These are phyloP conservation scores for rabbit (Oryctolagus cuniculus) DNA, from an alignment of 2,113 vertebrate genomes.

Conservation along the genomic window DNA sequence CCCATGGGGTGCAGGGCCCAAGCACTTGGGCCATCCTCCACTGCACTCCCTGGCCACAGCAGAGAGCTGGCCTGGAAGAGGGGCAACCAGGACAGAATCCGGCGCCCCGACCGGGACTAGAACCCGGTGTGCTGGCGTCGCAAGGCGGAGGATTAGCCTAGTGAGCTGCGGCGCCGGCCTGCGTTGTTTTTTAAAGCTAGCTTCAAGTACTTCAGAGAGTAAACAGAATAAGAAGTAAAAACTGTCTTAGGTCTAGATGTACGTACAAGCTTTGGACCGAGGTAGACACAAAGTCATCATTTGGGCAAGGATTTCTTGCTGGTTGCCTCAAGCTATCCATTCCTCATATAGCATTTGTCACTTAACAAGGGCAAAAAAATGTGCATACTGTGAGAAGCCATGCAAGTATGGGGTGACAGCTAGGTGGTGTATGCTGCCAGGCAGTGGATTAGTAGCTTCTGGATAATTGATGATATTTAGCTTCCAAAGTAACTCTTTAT, in stretches of 20 bases:
- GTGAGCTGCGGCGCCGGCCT: too few species aligned
- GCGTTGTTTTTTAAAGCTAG: neutral
- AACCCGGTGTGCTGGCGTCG: too few species aligned
- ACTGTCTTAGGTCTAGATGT: neutral
- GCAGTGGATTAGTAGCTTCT: neutral
- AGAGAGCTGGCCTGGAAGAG: too few species aligned
- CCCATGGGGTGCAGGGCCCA: too few species aligned
- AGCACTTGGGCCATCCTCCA: too few species aligned
- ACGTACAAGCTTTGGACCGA: neutral
- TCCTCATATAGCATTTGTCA: neutral
- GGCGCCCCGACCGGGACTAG: too few species aligned
- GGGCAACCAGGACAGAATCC: too few species aligned
- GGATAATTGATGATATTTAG: neutral
- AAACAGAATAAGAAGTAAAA: neutral
- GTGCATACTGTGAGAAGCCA: neutral
- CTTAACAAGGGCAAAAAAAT: neutral
- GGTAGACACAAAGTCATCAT: neutral
- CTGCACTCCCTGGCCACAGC: too few species aligned
- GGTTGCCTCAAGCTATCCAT: neutral
- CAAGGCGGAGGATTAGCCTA: too few species aligned
- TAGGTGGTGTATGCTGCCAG: neutral
- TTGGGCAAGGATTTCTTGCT: neutral
- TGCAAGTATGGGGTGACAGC: neutral
- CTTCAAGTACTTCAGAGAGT: slow-evolving; percentile 7
- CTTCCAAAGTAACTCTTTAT: slow-evolving; percentile 13